Evolutionary conservation across 23 tunicate species (phyloP).

Genomic region (Corella eumyota): DNA sequence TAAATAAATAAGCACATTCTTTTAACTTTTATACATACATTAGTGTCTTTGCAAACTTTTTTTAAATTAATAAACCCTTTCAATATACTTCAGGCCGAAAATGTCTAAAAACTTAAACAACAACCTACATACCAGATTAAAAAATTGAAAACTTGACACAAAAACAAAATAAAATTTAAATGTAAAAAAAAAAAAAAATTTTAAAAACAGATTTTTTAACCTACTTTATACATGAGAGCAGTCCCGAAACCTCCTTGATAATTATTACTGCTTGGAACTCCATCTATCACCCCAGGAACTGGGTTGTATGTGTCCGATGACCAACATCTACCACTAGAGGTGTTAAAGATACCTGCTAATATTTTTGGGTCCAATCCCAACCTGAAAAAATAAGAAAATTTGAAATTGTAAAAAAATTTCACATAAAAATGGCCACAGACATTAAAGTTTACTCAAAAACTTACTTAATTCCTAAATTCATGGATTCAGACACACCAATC

Average conservation of each 20-base stretch:
- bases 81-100: no score
- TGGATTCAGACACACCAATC: slow-evolving; percentile 87
- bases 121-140: no score
- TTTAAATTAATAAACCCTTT: no score
- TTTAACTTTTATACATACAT: no score
- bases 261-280: slow-evolving; percentile 82
- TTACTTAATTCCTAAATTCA: slow-evolving; percentile 80
- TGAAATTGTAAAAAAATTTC: background rate
- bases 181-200: no score
- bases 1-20: no score
- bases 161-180: no score
- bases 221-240: slow-evolving; percentile 82
- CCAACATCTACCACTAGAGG: slow-evolving; percentile 98
- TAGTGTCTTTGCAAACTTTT: no score
- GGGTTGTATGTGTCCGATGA: slow-evolving; percentile 97
- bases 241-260: slow-evolving; percentile 95
- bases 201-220: no score
- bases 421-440: background rate
- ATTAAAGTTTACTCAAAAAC: background rate
- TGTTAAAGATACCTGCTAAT: slow-evolving; percentile 69
- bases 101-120: no score
- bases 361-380: slow-evolving; percentile 86
- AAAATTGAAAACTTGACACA: no score
- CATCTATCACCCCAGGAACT: slow-evolving; percentile 87
- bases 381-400: slow-evolving; percentile 10